Evolutionary conservation across 2,113 vertebrate genomes (phyloP).

Genomic region (Dromas ardeola): DNA sequence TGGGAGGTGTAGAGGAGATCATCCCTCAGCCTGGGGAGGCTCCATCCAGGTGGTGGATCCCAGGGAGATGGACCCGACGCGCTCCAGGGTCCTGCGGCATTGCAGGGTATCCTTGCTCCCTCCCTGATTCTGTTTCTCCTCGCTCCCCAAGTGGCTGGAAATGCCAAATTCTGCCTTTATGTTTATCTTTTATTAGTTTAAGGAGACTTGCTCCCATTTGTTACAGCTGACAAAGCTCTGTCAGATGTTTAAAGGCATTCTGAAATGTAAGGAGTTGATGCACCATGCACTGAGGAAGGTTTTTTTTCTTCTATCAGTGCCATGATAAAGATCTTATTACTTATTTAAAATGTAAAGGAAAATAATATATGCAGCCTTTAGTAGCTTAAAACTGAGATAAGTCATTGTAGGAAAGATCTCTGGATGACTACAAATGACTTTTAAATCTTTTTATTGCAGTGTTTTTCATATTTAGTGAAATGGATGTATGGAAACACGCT

Average conservation of each 20-base stretch:
- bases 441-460: not conserved
- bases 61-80: not conserved
- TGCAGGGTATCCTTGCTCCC: not conserved
- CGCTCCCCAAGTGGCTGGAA: not conserved
- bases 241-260: not conserved
- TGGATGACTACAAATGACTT: not conserved
- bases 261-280: not conserved
- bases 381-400: not conserved
- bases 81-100: not conserved
- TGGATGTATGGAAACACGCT: accelerated
- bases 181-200: not conserved
- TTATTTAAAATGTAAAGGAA: not conserved
- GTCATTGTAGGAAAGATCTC: not conserved
- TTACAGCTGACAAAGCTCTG: not conserved
- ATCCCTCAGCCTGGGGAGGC: not conserved
- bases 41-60: not conserved
- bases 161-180: not conserved
- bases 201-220: not conserved
- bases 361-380: not conserved
- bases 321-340: not conserved
- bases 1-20: not conserved
- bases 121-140: not conserved
- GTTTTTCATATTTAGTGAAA: not conserved
- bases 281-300: not conserved
- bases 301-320: not conserved